Conservation (phyloP, 2,113 vertebrate genomes). For the Potamarius usumacintae region DNA sequence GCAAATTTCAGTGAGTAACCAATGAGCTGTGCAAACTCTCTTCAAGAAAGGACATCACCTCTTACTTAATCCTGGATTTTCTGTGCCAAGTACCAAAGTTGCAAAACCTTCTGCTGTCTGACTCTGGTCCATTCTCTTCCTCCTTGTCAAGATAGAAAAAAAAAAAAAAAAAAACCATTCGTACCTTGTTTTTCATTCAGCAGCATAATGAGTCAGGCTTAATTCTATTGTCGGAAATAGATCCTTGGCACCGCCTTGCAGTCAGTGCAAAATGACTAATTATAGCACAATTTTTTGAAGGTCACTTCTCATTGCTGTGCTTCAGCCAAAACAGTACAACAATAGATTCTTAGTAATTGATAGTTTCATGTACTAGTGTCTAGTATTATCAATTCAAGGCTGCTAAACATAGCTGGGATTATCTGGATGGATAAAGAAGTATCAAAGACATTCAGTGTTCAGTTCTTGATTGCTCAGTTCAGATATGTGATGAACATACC, state of each 20-base stretch:
- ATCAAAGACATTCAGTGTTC: background rate
- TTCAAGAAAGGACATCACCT: slow-evolving; percentile 42
- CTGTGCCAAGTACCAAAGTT: slow-evolving; percentile 28
- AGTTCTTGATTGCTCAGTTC: background rate
- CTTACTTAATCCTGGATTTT: slow-evolving; percentile 53
- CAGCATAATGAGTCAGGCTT: slow-evolving; percentile 46
- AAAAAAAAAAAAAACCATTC: too few relatives aligned
- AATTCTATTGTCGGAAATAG: slow-evolving; percentile 57
- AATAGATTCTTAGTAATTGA: background rate
- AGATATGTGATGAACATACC: background rate
- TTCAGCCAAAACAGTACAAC: slow-evolving; percentile 45
- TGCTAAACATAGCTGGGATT: background rate
- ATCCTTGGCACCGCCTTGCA: slow-evolving; percentile 45
- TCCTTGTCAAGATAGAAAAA: background rate
- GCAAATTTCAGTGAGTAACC: background rate
- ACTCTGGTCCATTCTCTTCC: background rate
- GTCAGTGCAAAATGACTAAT: slow-evolving; percentile 61
- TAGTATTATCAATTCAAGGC: background rate
- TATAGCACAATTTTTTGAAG: slow-evolving; percentile 60
- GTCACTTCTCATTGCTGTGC: slow-evolving; percentile 46
- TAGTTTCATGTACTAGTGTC: background rate
- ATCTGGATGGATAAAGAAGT: background rate
- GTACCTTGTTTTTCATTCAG: slow-evolving; percentile 24
- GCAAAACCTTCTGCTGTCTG: slow-evolving; percentile 26
- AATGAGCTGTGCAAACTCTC: background rate